These are phyloP conservation scores for Helicoverpa assulta DNA, from an alignment of 2,888 invertebrate species.

Conservation along the genomic window DNA sequence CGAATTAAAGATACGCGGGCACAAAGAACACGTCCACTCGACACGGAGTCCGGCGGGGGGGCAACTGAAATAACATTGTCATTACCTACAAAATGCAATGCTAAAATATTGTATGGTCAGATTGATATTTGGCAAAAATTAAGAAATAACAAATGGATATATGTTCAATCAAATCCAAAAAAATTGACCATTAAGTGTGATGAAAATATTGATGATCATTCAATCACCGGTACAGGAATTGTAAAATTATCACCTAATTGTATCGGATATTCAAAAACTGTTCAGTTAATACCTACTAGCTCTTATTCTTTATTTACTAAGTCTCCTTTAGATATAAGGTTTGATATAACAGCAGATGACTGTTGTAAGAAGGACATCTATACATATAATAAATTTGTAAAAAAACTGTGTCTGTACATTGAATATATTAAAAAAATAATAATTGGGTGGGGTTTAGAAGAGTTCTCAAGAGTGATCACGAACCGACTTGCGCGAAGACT, in stretches of 20 bases:
- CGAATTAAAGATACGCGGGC: too few species aligned
- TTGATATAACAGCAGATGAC: conserved; percentile 7
- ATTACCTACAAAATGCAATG: conserved; percentile 9
- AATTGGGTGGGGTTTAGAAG: too few species aligned
- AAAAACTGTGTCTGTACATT: too few species aligned
- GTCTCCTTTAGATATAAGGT: conserved; percentile 8
- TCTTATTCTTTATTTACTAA: conserved; percentile 1
- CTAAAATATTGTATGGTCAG: conserved; percentile 11
- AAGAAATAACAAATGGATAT: conserved; percentile 11
- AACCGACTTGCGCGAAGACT: too few species aligned
- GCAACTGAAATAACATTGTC: conserved; percentile 16
- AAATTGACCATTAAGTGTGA: conserved; percentile 5
- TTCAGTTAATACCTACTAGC: conserved; percentile 2
- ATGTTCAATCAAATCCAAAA: conserved; percentile 1
- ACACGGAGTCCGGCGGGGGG: too few species aligned
- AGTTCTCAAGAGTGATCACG: too few species aligned
- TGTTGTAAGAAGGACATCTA: conserved; percentile 15
- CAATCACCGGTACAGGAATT: conserved; percentile 1
- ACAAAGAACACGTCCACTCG: too few species aligned
- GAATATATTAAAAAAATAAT: too few species aligned
- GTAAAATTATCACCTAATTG: conserved; percentile 1
- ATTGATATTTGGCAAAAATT: conserved; percentile 17
- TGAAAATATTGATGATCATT: conserved; percentile 1
- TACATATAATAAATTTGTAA: too few species aligned
- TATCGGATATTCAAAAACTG: conserved; percentile 1